These are phyloP conservation scores for Dipodomys stephensi DNA, from an alignment of 2,113 vertebrate species.

Conservation along the genomic window DNA sequence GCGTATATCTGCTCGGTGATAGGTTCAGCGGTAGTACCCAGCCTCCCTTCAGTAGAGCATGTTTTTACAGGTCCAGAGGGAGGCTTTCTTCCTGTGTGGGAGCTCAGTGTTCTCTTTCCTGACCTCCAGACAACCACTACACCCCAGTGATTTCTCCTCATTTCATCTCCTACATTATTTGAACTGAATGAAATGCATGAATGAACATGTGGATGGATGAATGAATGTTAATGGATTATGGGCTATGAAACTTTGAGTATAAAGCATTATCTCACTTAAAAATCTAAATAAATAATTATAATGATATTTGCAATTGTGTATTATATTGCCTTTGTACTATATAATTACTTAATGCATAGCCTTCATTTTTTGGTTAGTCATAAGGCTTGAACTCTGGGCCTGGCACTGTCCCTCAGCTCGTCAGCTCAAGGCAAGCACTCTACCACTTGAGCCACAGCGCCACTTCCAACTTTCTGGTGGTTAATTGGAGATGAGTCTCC, in stretches of 20 bases:
- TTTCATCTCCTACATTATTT: not conserved
- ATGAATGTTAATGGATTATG: not conserved
- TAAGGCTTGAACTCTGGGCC: too few species aligned
- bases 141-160: not conserved
- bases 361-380: not conserved
- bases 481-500: too few species aligned
- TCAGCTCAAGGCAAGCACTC: too few species aligned
- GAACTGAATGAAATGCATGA: not conserved
- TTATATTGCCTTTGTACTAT: slow-evolving; percentile 20
- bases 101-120: not conserved
- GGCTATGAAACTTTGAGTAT: not conserved
- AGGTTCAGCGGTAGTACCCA: too few species aligned
- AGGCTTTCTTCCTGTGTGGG: not conserved
- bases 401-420: too few species aligned
- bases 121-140: too few species aligned
- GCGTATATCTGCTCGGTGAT: not conserved
- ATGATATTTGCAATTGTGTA: not conserved
- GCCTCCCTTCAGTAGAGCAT: not conserved
- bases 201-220: not conserved
- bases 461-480: too few species aligned
- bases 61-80: not conserved
- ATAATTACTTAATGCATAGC: not conserved
- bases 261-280: not conserved
- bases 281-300: not conserved
- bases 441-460: too few species aligned